A percentile compares a stretch with the other conserved stretches of the same genome.
phyloP scores from a whole-genome alignment of 1,140 invertebrate species.

The Seison nebaliae region DNA sequence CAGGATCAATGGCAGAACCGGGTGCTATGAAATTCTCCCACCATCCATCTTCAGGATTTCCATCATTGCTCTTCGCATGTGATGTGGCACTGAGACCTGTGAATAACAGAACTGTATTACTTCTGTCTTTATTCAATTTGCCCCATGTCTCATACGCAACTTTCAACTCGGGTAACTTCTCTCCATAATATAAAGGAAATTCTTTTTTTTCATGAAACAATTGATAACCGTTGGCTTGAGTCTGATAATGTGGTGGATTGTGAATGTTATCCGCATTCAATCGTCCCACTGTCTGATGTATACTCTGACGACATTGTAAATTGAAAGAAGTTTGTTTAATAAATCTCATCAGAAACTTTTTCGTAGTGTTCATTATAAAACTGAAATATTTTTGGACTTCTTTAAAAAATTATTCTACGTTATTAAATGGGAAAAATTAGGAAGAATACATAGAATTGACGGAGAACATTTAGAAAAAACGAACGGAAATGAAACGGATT shows the following conservation, averaged over 20 bases:
- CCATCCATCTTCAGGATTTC: conserved; percentile 25
- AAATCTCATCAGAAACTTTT: no score
- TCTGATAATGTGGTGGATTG: conserved; percentile 24
- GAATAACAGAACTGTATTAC: conserved; percentile 25
- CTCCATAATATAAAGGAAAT: conserved; percentile 20
- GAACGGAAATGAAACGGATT: no score
- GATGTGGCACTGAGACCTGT: conserved; percentile 26
- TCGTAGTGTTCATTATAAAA: no score
- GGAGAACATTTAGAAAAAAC: no score
- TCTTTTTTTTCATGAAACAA: conserved; percentile 17
- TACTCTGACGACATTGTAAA: no score
- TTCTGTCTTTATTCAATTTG: conserved; percentile 20
- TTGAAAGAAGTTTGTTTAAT: no score
- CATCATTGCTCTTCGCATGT: conserved; percentile 24
- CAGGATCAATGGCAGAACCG: conserved; percentile 25
- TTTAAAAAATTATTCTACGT: no score
- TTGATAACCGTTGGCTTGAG: conserved; percentile 21
- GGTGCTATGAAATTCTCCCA: conserved; percentile 30
- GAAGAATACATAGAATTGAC: no score
- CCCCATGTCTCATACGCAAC: conserved; percentile 30
- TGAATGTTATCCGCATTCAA: no score
- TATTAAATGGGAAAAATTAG: no score
- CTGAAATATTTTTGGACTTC: no score
- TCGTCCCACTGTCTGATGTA: no score
- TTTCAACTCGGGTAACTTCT: conserved; percentile 20